Evolutionary conservation across 2,888 invertebrate species (phyloP), one percentile per base, ranked within the genome.

Genomic region (Phortica magna): DNA sequence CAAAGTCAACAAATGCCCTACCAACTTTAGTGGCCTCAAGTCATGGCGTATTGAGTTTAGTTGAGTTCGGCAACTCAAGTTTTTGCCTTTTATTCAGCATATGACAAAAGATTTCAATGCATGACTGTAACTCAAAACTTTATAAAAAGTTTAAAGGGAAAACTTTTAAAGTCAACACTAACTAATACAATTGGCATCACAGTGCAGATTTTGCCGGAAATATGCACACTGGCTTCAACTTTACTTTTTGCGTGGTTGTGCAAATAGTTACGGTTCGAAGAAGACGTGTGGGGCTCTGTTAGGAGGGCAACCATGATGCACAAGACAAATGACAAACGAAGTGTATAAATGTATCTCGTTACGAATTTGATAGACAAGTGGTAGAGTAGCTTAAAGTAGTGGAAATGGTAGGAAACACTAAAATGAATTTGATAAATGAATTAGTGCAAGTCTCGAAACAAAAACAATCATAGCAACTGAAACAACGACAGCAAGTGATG

Each of bases 1-100:
- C 84, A 86, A 84, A 85, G 85, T 85, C 86, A 86, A 85, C 85
- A 86, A 84, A 85, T 85, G 85, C 83, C 87, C 84, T 84, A 85
- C 84, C 84, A 86, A 55, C 39, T 65, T 31, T 39, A 7, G 65
- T 39, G 14, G 65, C 65, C 65, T 12, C 61, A 65, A 39, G 39
- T 65, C 14, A 80, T 17, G 17, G 19, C 6, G 61, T 19, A 61
- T 61, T 22, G 22, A 61, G 10, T 61, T 61, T 19, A 61, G 61
- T 61, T 22, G 19, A 61, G 19, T 61, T 22, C 17, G 19, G 31
- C 19, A 12, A 43, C 42, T 67, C 68, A 17, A 31, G 10, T 68
- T 42, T 41, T 19, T 22, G 61, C 48, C 42, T 43, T 43, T 41
- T 43, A 17, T 68, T 22, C 19, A 31, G 0, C 68, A 39, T 48